Conservation (phyloP, 2,113 vertebrate genomes). For the Monopterus albus region DNA sequence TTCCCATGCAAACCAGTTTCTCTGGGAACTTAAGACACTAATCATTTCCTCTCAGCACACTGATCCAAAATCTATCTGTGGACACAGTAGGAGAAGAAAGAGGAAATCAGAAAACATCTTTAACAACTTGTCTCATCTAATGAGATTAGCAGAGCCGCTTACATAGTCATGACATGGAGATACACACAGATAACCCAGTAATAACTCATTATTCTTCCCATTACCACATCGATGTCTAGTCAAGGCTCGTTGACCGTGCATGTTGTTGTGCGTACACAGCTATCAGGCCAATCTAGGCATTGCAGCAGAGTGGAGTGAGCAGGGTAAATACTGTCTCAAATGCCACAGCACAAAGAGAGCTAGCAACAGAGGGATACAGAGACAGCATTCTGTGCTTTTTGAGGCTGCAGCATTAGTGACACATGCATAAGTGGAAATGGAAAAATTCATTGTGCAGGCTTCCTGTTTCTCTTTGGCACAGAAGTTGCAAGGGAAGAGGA, state of each 20-base stretch:
- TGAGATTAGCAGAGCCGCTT: conserved; percentile 81
- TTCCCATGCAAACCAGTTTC: conserved; percentile 54
- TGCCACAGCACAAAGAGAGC: conserved; percentile 51
- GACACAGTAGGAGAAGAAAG: conserved; percentile 64
- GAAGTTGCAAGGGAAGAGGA: conserved; percentile 10
- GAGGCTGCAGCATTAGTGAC: conserved; percentile 66
- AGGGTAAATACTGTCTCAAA: conserved; percentile 37
- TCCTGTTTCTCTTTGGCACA: conserved; percentile 35
- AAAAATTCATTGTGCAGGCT: conserved; percentile 40
- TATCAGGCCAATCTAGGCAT: conserved; percentile 60
- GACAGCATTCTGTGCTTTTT: conserved; percentile 59
- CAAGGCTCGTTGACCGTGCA: conserved; percentile 58
- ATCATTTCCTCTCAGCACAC: conserved; percentile 72
- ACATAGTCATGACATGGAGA: conserved; percentile 78
- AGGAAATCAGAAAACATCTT: conserved; percentile 81
- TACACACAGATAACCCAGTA: conserved; percentile 79
- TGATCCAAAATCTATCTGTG: conserved; percentile 79
- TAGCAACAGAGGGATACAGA: conserved; percentile 47
- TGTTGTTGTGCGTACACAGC: conserved; percentile 51
- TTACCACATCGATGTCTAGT: conserved; percentile 66
- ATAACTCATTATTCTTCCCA: conserved; percentile 79
- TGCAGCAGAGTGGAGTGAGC: conserved; percentile 46
- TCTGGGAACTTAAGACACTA: conserved; percentile 67
- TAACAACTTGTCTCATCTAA: conserved; percentile 82
- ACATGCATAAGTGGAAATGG: conserved; percentile 74